Percentiles rank a stretch among this genome's conserved stretches.
Evolutionary conservation across 2,797 vertebrate species (phyloP).

Genomic region (Sphenodon punctatus): DNA sequence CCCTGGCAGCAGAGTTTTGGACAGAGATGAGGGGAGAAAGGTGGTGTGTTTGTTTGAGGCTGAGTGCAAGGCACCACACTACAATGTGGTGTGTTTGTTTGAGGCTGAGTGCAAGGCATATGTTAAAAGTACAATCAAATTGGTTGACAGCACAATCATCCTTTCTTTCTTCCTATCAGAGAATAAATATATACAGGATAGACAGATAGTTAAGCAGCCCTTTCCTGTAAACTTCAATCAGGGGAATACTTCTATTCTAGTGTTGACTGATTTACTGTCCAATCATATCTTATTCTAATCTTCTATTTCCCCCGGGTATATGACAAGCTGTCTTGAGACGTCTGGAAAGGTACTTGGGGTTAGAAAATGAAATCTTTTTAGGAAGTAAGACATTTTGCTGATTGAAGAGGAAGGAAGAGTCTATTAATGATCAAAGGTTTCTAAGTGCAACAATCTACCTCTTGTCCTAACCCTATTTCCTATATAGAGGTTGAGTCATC

Average conservation of each 20-base stretch:
- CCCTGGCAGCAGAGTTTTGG: no score
- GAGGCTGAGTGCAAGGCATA: no score
- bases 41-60: background rate
- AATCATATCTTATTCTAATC: background rate
- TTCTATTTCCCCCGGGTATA: background rate
- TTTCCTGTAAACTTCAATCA: background rate
- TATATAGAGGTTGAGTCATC: background rate
- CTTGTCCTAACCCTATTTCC: background rate
- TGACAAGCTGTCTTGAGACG: background rate
- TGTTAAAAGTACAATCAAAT: no score
- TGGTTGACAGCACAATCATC: background rate
- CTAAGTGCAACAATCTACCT: no score
- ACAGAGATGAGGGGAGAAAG: no score
- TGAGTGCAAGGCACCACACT: no score
- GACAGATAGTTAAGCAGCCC: fast-evolving
- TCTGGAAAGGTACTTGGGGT: background rate
- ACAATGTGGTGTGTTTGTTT: no score
- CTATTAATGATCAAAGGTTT: background rate
- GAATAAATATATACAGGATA: background rate
- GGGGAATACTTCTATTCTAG: background rate
- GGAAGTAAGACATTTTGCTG: background rate
- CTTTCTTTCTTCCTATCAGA: background rate
- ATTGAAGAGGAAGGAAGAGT: background rate
- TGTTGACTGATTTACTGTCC: background rate
- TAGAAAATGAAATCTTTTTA: background rate